Evolutionary conservation across 1,140 invertebrate genomes (phyloP), one percentile per base, ranked within the genome.

Genomic region (Homarus americanus): DNA sequence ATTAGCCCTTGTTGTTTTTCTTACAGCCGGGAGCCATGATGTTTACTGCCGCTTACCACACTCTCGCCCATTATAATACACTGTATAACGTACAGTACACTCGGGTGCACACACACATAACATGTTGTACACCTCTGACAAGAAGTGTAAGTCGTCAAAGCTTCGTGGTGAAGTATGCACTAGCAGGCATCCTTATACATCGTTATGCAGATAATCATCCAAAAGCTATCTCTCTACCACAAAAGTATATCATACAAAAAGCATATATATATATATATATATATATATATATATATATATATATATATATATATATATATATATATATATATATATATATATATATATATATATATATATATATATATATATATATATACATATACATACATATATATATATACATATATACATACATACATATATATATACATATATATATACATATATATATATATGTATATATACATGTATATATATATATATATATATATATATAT

Each of bases 261-360:
- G 4, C 4, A 79, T 79, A 79, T 41, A 9, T 9, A 79, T 79
- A 79, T 79, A 79, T 79, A 79, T 79, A 44, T 79, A 44, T 9
- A 44, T 79, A n/a, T 44, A 28, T 79, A 49, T 41, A 49, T 44
- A n/a, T 44, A 49, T 41, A 79, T 79, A 79, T 79, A 44, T 44
- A 79, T 79, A 79, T 79, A 79, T 79, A 79, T 79, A 44, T 79
- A 44, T 44, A 44, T 79, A 41, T 44, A 44, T 79, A 79, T 41
- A 79, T 44, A 41, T 44, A 44, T 41, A 79, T 79, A 79, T 79
- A 44, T 44, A 79, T 79, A 49, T 79, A 79, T 79, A 49, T 79
- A 44, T 41, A 44, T 44, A 2, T 44, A 2, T 24, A 9, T 36
- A 24, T 10, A 24, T 20, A 5, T 44, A 9, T 41, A 41, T 79